These are phyloP conservation scores for Bagarius yarrelli DNA, from an alignment of 2,113 vertebrate species.

Conservation along the genomic window DNA sequence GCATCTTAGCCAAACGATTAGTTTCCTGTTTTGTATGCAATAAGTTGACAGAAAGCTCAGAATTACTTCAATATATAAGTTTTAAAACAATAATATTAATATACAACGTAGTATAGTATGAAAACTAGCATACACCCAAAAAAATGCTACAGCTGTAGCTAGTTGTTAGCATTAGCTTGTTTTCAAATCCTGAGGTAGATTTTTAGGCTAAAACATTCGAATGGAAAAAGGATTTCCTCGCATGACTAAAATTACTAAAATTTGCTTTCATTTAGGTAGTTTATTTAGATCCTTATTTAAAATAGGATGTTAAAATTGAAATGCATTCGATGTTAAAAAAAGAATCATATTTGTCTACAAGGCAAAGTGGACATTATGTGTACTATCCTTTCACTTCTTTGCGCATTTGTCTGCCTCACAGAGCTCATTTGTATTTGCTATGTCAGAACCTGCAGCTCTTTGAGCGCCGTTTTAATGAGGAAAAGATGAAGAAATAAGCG, in stretches of 20 bases:
- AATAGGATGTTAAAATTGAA: neutral
- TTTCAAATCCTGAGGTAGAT: neutral
- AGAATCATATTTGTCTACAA: neutral
- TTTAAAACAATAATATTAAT: neutral
- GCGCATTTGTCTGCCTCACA: neutral
- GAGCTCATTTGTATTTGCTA: neutral
- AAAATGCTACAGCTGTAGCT: neutral
- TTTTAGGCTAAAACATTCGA: neutral
- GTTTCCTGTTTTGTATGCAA: neutral
- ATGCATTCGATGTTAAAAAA: neutral
- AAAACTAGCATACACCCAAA: neutral
- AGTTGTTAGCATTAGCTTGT: neutral
- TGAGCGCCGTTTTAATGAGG: constrained; percentile 34
- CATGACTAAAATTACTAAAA: no score
- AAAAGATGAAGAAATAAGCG: constrained; percentile 29
- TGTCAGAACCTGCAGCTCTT: neutral
- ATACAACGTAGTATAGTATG: neutral
- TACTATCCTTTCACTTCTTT: neutral
- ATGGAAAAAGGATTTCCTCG: no score
- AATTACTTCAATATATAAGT: neutral
- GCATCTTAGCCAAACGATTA: neutral
- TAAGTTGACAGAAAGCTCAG: neutral
- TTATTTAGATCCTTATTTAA: neutral
- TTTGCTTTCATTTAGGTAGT: no score
- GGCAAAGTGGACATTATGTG: neutral